These are phyloP conservation scores for Euglossa dilemma DNA, from an alignment of 1,140 invertebrate genomes.

Conservation along the genomic window DNA sequence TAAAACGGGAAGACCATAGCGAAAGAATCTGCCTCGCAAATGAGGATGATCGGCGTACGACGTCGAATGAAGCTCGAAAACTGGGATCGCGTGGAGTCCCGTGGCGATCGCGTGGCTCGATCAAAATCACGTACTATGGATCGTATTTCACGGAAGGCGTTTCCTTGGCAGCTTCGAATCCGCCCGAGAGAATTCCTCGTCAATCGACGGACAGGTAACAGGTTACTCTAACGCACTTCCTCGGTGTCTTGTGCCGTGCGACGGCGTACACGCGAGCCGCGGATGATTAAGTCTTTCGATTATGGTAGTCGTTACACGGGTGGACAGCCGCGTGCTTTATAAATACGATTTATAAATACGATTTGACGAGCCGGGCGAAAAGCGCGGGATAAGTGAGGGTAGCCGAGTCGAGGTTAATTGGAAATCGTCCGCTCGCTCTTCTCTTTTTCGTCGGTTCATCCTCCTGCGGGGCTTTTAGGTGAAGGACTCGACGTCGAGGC, in stretches of 20 bases:
- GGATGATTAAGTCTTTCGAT: constrained; percentile 21
- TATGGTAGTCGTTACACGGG: constrained; percentile 9
- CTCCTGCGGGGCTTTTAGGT: neutral
- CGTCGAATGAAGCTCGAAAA: neutral
- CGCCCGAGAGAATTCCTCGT: constrained; percentile 34
- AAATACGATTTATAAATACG: constrained; percentile 19
- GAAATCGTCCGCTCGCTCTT: neutral
- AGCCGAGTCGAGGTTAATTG: neutral
- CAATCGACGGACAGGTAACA: constrained; percentile 45
- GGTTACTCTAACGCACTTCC: constrained; percentile 48
- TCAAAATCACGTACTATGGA: constrained; percentile 6
- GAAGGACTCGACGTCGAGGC: too few relatives aligned
- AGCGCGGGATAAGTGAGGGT: neutral
- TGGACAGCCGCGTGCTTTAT: neutral
- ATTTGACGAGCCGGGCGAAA: constrained; percentile 19
- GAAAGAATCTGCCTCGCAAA: neutral
- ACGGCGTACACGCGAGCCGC: neutral
- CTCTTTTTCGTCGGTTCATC: neutral
- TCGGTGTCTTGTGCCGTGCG: neutral
- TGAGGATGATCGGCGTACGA: neutral
- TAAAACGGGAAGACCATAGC: too few relatives aligned
- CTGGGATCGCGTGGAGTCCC: neutral
- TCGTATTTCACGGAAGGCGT: constrained; percentile 18
- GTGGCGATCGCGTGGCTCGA: neutral
- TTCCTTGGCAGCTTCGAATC: constrained; percentile 8